Evolutionary conservation across 2,797 vertebrate species (phyloP), one percentile per base, ranked within the genome.

Genomic region (Meda fulgida): DNA sequence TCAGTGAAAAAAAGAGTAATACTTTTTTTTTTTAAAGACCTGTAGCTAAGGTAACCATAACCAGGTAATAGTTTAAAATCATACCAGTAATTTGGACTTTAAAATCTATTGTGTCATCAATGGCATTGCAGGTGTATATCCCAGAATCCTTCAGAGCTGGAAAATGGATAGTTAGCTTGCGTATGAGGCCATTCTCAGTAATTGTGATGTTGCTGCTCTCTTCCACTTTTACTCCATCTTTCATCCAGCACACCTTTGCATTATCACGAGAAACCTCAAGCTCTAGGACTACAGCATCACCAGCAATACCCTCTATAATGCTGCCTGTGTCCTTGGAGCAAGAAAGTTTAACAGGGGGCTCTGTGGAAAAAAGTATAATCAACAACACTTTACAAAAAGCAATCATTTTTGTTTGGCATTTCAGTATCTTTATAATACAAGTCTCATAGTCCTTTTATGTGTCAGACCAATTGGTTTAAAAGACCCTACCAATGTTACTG

Each of bases 41-140:
- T 75, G 21, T 18, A n/a, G 7, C 4, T 21, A 43, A 38, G 63
- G 5, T 18, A 48, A 48, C 40, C 40, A 40, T 18, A 48, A 48
- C 38, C 38, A 38, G 14, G 8, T 55, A 43, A 4, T 65, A 23
- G 16, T n/a, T 66, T 55, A 70, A 34, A 23, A 36, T 16, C 94
- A 94, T 91, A 99, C 98, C 96, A 89, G 91, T 91, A 85, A 99
- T 95, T 72, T 96, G 94, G 21, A 99, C 92, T 0, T 93, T 92
- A 90, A 98, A 99, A 86, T 95, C 94, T 75, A 97, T 92, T 48
- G 88, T 89, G 84, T 96, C 94, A 63, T 92, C 89, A 0, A 65
- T 21, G 0, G 95, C 92, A 0, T 95, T 91, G 55, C 97, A 99
- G 48, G 94, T 92, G n/a, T 99, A 99, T 87, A 95, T 95, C 80